Percentiles rank a stretch among this genome's conserved stretches.
Evolutionary conservation across 1,140 invertebrate species (phyloP).

Genomic region (Trichonephila clavata): DNA sequence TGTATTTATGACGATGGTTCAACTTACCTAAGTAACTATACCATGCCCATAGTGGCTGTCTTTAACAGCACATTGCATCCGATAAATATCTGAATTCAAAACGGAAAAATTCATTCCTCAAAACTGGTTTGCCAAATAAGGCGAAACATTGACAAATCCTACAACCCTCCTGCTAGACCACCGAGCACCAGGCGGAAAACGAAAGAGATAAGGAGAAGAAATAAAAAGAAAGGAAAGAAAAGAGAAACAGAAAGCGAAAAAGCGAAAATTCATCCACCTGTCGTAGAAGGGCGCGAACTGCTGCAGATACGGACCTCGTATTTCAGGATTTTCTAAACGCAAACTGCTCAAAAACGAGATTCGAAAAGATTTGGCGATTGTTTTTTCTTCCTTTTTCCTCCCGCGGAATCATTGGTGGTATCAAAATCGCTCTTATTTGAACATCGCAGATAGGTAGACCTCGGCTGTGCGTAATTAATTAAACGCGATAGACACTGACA

Average conservation of each 20-base stretch:
- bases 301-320: slow-evolving; percentile 11
- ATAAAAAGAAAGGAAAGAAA: neutral
- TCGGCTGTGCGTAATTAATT: slow-evolving; percentile 22
- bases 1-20: no score
- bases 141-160: neutral
- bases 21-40: no score
- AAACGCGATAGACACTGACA: neutral
- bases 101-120: no score
- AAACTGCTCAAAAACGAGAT: slow-evolving; percentile 1
- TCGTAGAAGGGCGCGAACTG: slow-evolving; percentile 31
- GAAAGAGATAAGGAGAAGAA: neutral
- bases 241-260: slow-evolving; percentile 10
- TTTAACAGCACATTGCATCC: no score
- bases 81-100: no score
- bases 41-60: no score
- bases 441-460: slow-evolving; percentile 23
- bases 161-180: neutral
- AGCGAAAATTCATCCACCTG: slow-evolving; percentile 18
- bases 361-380: neutral
- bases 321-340: slow-evolving; percentile 38
- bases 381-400: neutral
- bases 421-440: slow-evolving; percentile 35
- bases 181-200: neutral
- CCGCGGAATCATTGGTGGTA: slow-evolving; percentile 10
- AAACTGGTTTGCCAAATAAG: neutral